Base-by-base conservation (phyloP, 2,888 invertebrate genomes). In the Hydroisotoma schaefferi region DNA sequence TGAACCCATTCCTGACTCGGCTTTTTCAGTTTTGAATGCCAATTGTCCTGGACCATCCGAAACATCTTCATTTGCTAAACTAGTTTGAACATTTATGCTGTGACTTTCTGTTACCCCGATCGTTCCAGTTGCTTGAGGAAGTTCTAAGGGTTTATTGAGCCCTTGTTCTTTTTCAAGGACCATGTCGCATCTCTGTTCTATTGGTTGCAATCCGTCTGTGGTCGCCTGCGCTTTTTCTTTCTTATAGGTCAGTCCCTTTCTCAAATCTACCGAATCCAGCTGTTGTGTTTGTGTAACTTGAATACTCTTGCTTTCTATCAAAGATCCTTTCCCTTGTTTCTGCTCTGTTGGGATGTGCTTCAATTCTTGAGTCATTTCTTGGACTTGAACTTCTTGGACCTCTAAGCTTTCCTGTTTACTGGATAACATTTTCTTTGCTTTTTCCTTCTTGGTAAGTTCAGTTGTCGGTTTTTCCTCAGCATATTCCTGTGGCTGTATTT, bases 401-500 rank as follows among this genome's bases (percentile, higher is more conserved):
- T 61, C 18, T 3, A 61, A 1, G 10, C 29, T 25, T 33, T 47
- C 26, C 23, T 60, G 49, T 20, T 29, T 2, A 20, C 23, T 37
- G 20, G 40, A 15, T 20, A 20, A 22, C 5, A 2, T 22, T n/a
- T 4, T 22, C 22, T 52, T 52, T 29, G 51, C 51, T 20, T 27
- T 52, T 5, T 40, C 40, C 3, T 12, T 4, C 29, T 37, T 29
- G 2, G 12, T 8, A 20, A 49, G 6, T 28, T 52, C 52, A 2
- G 20, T n/a, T 6, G 37, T 25, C 12, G 29, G 40, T 23, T 29
- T 23, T n/a, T 15, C 37, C 2, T 55, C 29, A 2, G 26, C 49
- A 3, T 43, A 48, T 37, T 51, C 55, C 15, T 47, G 38, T 23
- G 55, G 20, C 23, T 22, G 26, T 15, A 43, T 29, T 43, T 54